phyloP scores from a whole-genome alignment of 1,140 invertebrate genomes.

The Penaeus japonicus region DNA sequence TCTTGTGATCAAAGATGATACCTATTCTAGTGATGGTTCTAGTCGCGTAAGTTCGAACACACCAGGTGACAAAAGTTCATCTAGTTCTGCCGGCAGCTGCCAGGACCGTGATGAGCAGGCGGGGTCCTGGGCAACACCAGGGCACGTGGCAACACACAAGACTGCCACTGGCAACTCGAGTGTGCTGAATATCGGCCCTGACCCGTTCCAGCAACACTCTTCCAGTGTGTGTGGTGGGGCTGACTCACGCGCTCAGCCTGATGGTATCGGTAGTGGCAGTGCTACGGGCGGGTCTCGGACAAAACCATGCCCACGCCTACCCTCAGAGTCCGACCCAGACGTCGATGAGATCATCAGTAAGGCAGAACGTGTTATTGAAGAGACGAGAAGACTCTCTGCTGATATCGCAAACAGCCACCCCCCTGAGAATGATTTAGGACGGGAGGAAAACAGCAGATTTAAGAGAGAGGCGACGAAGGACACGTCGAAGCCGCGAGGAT shows the following conservation, averaged over 20 bases:
- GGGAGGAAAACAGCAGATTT: background rate
- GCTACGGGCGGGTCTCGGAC: background rate
- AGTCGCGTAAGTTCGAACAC: background rate
- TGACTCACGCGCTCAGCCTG: slow-evolving; percentile 15
- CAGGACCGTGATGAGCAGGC: background rate
- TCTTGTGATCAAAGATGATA: background rate
- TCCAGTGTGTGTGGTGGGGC: background rate
- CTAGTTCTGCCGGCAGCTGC: background rate
- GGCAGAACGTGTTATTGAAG: slow-evolving; percentile 44
- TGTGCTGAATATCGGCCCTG: background rate
- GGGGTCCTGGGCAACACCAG: background rate
- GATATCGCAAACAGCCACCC: slow-evolving; percentile 6
- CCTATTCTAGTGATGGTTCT: background rate
- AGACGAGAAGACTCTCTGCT: slow-evolving; percentile 48
- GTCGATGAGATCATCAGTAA: slow-evolving; percentile 50
- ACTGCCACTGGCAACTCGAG: slow-evolving; percentile 11
- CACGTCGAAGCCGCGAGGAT: background rate
- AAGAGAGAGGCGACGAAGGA: background rate
- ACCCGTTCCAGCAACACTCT: slow-evolving; percentile 15
- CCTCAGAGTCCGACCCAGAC: slow-evolving; percentile 34
- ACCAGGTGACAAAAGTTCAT: background rate
- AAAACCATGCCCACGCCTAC: slow-evolving; percentile 21
- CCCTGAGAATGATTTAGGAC: background rate
- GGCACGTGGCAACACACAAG: background rate
- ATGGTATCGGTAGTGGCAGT: background rate